phyloP scores from a whole-genome alignment of 2,888 invertebrate genomes.

The Theretra japonica region DNA sequence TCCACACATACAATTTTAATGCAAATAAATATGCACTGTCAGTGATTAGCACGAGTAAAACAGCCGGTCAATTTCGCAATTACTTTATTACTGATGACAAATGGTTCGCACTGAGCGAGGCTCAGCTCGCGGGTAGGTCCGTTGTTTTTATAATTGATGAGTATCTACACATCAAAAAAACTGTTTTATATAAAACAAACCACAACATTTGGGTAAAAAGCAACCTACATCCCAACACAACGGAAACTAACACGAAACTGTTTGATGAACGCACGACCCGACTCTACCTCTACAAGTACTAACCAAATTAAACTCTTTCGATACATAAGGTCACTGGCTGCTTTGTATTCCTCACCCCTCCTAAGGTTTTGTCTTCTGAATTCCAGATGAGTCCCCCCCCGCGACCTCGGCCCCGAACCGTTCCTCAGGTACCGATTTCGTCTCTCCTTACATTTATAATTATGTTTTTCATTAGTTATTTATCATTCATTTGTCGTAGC shows the following conservation, averaged over 20 bases:
- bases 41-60: no score
- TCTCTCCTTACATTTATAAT: conserved; percentile 44
- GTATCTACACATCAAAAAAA: no score
- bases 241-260: background rate
- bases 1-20: no score
- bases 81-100: no score
- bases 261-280: background rate
- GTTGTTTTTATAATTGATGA: no score
- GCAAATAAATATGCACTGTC: no score
- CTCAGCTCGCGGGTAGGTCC: no score
- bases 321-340: conserved; percentile 13
- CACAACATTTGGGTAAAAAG: background rate
- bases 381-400: conserved; percentile 85
- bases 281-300: conserved; percentile 31
- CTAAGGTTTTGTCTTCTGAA: conserved; percentile 82
- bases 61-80: no score
- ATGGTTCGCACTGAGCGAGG: no score
- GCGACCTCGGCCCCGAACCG: conserved; percentile 82
- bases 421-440: conserved; percentile 79
- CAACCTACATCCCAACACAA: background rate
- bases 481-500: conserved; percentile 25
- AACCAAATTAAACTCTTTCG: conserved; percentile 32
- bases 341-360: conserved; percentile 53
- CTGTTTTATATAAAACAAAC: background rate
- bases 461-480: conserved; percentile 36